Percentiles rank a stretch among this genome's conserved stretches.
Evolutionary conservation across 2,113 vertebrate species (phyloP).

Genomic region (Lamprotornis superbus): DNA sequence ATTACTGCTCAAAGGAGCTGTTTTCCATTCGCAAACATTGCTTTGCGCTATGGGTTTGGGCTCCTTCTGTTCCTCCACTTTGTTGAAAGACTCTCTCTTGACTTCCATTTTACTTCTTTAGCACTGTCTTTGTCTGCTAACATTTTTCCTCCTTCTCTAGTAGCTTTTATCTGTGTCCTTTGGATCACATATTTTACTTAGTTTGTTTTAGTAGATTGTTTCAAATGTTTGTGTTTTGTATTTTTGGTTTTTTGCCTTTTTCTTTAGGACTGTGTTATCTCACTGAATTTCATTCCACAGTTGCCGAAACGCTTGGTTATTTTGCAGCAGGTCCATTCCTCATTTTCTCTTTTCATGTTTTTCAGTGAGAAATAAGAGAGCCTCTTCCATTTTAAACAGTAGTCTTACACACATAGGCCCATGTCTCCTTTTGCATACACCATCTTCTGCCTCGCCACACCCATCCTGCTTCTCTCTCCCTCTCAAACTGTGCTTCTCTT

Average conservation of each 20-base stretch:
- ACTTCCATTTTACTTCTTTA: constrained; percentile 81
- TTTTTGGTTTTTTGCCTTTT: constrained; percentile 72
- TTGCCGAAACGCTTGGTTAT: constrained; percentile 70
- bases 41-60: constrained; percentile 83
- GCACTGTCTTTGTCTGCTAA: constrained; percentile 80
- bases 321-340: constrained; percentile 73
- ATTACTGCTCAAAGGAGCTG: constrained; percentile 91
- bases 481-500: constrained; percentile 6
- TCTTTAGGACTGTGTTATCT: constrained; percentile 68
- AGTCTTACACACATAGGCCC: constrained; percentile 46
- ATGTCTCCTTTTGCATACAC: constrained; percentile 53
- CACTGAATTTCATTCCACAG: constrained; percentile 72
- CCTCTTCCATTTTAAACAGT: constrained; percentile 67
- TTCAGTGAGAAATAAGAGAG: constrained; percentile 72
- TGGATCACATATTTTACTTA: constrained; percentile 70
- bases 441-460: constrained; percentile 47
- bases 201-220: constrained; percentile 72
- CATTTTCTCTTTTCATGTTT: constrained; percentile 66
- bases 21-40: constrained; percentile 88
- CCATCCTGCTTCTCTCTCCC: constrained; percentile 26
- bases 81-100: constrained; percentile 83
- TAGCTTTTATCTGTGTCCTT: constrained; percentile 76
- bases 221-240: constrained; percentile 69
- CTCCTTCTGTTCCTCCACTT: constrained; percentile 83
- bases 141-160: constrained; percentile 73